Evolutionary conservation across 2,113 vertebrate genomes (phyloP).

Genomic region (Cololabis saira): DNA sequence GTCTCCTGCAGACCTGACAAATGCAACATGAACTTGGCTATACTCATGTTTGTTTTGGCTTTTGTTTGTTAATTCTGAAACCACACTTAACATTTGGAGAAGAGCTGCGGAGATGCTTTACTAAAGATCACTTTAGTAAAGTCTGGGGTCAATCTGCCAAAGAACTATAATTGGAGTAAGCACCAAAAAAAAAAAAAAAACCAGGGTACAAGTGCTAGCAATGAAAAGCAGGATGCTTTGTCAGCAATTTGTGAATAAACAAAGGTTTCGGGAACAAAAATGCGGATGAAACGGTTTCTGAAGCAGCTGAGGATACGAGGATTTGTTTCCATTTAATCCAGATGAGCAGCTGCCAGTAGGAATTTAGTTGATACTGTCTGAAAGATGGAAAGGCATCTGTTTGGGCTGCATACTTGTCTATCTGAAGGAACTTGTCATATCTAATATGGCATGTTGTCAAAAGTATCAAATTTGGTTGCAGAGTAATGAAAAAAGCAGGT

Average conservation of each 20-base stretch:
- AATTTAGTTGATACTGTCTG: constrained; percentile 69
- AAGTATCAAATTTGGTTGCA: constrained; percentile 76
- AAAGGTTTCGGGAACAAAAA: constrained; percentile 37
- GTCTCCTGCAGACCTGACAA: no score
- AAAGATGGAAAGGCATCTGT: constrained; percentile 70
- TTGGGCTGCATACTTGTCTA: constrained; percentile 68
- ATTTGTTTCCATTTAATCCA: constrained; percentile 68
- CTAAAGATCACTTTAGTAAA: no score
- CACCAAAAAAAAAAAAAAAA: no score
- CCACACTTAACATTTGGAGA: no score
- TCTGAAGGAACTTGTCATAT: constrained; percentile 78
- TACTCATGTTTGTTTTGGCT: no score
- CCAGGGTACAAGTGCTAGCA: background rate
- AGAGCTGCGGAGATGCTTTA: no score
- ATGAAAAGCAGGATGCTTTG: background rate
- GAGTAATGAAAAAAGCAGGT: constrained; percentile 68
- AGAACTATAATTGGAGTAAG: no score
- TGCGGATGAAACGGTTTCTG: constrained; percentile 39
- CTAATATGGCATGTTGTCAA: constrained; percentile 75
- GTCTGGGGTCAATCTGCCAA: no score
- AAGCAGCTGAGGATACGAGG: constrained; percentile 39
- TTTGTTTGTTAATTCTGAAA: no score
- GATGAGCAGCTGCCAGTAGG: constrained; percentile 75
- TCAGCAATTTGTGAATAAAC: constrained; percentile 15
- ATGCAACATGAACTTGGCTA: no score